phyloP scores from a whole-genome alignment of 2,113 vertebrate genomes.

The Amphiprion percula region DNA sequence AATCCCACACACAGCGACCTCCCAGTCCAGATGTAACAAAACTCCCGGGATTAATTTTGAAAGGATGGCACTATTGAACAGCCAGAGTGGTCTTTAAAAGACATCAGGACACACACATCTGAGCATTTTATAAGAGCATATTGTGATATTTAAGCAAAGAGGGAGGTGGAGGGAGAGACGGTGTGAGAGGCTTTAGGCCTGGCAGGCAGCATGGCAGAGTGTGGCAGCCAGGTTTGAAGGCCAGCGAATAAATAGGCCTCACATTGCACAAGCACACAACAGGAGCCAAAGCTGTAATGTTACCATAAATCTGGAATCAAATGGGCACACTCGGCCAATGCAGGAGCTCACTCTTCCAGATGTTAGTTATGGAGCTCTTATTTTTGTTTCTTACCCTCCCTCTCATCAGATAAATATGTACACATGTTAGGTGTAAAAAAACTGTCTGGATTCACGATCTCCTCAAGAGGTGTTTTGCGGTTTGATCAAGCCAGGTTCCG shows the following conservation, averaged over 20 bases:
- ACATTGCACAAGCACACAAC: slow-evolving; percentile 39
- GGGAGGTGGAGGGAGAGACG: slow-evolving; percentile 10
- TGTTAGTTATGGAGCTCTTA: slow-evolving; percentile 63
- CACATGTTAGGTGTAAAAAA: slow-evolving; percentile 66
- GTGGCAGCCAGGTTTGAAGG: slow-evolving; percentile 67
- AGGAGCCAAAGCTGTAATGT: slow-evolving; percentile 71
- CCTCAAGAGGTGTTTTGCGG: slow-evolving; percentile 51
- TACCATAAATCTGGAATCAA: slow-evolving; percentile 79
- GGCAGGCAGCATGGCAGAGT: slow-evolving; percentile 65
- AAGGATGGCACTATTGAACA: slow-evolving; percentile 36
- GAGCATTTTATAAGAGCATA: slow-evolving; percentile 40
- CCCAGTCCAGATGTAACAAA: slow-evolving; percentile 27
- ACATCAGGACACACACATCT: slow-evolving; percentile 43
- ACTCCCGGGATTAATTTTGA: slow-evolving; percentile 49
- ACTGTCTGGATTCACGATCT: slow-evolving; percentile 69
- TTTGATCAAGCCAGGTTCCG: slow-evolving; percentile 70
- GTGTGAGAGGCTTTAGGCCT: slow-evolving; percentile 61
- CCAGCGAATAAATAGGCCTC: slow-evolving; percentile 76
- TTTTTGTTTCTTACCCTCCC: slow-evolving; percentile 53
- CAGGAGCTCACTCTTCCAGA: slow-evolving; percentile 73
- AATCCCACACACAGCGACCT: slow-evolving; percentile 40
- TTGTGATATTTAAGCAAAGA: slow-evolving; percentile 50
- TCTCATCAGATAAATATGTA: slow-evolving; percentile 69
- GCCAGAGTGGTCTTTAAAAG: slow-evolving; percentile 30
- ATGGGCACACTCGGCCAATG: slow-evolving; percentile 60